Base-by-base conservation (phyloP, 2,113 vertebrate genomes). In the Alaudala cheleensis region DNA sequence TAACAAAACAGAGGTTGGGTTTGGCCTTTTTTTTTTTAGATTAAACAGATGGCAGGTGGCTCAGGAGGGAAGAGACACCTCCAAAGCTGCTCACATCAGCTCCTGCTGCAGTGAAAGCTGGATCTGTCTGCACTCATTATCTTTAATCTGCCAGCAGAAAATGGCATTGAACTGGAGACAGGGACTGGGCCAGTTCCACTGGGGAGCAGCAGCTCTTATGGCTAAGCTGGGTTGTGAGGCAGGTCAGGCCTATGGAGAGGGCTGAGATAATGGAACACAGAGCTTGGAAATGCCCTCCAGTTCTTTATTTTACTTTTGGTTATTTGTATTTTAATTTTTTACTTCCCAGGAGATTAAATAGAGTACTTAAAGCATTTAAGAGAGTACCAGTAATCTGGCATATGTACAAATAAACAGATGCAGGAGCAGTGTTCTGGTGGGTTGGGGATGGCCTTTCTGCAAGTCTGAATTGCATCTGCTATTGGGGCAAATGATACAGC, bases 91-190 rank as follows among this genome's bases (percentile, higher is more conserved):
- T 67, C 39, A 53, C 88, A 77, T 71, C 34, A 86, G 82, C 58
- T 94, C 53, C 58, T 74, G 82, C n/a, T 69, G 91, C 76, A 78
- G 82, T 1, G 1, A 88, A 94, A 96, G 88, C 80, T 26, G 2
- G 69, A 12, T 88, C 90, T 96, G 86, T 79, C 94, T 92, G 74
- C 31, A 10, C 66, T 96, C 76, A 90, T 96, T 92, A 92, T 90
- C 78, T 95, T 81, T 91, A 92, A 97, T 95, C 95, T 95, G 88
- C 64, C 90, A 84, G 81, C 69, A 88, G 62, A 45, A 89, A 96
- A 89, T 61, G 90, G 91, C 66, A 60, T n/a, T 79, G 95, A 91
- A 44, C 60, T 91, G 93, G 78, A 88, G 79, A 85, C 31, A 20
- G 76, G 51, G 71, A 56, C 76, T 60, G 79, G 88, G 79, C 74